These are phyloP conservation scores for Chaetura pelagica DNA, from an alignment of 2,113 vertebrate genomes.

Conservation along the genomic window DNA sequence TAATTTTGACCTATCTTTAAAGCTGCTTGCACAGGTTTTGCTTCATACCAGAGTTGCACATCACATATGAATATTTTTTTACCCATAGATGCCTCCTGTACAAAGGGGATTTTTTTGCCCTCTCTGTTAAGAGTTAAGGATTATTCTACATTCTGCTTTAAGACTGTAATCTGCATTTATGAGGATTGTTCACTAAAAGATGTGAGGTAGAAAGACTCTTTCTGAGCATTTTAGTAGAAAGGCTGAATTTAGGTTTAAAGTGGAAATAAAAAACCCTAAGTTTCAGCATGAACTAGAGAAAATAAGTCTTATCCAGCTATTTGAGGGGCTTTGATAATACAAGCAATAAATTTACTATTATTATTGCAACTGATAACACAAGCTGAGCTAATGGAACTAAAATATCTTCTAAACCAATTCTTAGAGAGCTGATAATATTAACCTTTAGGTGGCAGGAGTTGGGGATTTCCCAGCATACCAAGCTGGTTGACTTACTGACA, in stretches of 20 bases:
- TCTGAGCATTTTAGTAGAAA: not conserved
- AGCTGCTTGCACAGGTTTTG: not conserved
- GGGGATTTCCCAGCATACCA: conserved; percentile 24
- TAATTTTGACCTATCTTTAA: not conserved
- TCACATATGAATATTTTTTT: not conserved
- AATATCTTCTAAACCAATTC: conserved; percentile 6
- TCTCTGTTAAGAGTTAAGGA: not conserved
- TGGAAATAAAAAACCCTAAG: not conserved
- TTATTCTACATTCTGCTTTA: not conserved
- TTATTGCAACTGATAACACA: conserved; percentile 39
- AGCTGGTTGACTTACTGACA: not conserved
- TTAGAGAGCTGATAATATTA: conserved; percentile 38
- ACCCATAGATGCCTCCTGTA: not conserved
- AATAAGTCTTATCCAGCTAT: not conserved
- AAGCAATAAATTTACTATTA: conserved; percentile 37
- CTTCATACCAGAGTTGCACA: not conserved
- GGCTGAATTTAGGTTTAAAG: not conserved
- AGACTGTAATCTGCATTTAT: not conserved
- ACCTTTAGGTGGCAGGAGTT: conserved; percentile 12
- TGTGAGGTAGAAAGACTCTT: not conserved
- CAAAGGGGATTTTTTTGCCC: not conserved
- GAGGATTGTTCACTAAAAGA: not conserved
- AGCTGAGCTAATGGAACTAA: conserved; percentile 36
- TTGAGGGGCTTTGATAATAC: not conserved
- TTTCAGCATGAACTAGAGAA: not conserved